Conservation (phyloP, 2,797 vertebrate genomes). For the Manis crassicaudata region DNA sequence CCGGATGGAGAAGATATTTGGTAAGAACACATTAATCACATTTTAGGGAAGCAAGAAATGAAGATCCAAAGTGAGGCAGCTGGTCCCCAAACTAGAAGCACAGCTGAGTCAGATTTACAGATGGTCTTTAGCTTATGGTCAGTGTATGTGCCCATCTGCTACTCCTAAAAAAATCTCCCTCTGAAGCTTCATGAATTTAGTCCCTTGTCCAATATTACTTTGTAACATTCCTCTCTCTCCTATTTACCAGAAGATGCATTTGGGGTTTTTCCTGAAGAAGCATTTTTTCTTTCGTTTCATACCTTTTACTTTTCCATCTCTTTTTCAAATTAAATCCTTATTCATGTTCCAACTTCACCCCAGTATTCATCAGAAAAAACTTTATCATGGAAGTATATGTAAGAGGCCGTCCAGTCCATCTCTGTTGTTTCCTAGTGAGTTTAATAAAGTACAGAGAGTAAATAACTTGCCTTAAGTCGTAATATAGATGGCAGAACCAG, state of each 20-base stretch:
- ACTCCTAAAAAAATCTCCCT: not conserved
- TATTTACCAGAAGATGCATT: not conserved
- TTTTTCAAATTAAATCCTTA: not conserved
- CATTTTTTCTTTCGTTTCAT: not conserved
- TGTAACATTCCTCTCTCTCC: not conserved
- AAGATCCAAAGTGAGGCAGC: conserved; percentile 6
- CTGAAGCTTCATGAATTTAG: not conserved
- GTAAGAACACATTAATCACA: not conserved
- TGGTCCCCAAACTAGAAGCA: not conserved
- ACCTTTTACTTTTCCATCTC: not conserved
- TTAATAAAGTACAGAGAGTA: not conserved
- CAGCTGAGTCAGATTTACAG: not conserved
- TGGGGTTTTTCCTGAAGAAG: not conserved
- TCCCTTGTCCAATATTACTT: not conserved
- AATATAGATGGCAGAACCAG: not conserved
- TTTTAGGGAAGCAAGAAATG: not conserved
- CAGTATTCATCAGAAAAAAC: not conserved
- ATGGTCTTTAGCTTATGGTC: not conserved
- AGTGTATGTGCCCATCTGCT: not conserved
- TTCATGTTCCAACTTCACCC: not conserved
- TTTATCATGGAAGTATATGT: not conserved
- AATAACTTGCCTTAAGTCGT: not conserved
- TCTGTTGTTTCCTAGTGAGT: not conserved
- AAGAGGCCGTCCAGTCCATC: not conserved
- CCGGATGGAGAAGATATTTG: not conserved